Percentiles rank a stretch among this genome's conserved stretches.
These are phyloP conservation scores for Theonella swinhoei DNA, from an alignment of 37 sponge, comb jelly and placozoan species.

Conservation along the genomic window DNA sequence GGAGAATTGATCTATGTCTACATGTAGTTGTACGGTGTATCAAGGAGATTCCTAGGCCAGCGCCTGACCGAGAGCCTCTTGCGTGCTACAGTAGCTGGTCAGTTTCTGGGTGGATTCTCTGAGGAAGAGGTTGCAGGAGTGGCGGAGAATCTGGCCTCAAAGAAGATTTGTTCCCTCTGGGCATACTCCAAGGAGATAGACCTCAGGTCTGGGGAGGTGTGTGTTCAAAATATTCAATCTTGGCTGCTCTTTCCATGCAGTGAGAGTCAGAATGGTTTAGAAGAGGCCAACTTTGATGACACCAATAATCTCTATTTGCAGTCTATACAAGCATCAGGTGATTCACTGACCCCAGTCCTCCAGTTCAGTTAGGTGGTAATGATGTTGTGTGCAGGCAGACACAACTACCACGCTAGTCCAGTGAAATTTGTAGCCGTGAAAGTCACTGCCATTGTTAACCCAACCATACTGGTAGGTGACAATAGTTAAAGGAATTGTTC, in stretches of 20 bases:
- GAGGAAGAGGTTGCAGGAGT: not conserved
- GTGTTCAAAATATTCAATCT: too few species aligned
- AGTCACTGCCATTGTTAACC: conserved; percentile 47
- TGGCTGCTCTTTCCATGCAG: not conserved
- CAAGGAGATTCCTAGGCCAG: conserved; percentile 44
- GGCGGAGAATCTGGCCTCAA: conserved; percentile 19
- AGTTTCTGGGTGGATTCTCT: conserved; percentile 73
- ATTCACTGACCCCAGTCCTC: too few species aligned
- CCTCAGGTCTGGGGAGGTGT: conserved; percentile 12
- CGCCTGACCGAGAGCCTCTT: conserved; percentile 32
- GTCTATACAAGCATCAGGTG: too few species aligned
- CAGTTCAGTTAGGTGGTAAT: too few species aligned
- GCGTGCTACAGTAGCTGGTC: conserved; percentile 52
- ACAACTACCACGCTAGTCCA: conserved; percentile 1
- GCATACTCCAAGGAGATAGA: conserved; percentile 62
- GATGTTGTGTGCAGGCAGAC: too few species aligned
- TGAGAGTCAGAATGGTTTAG: too few species aligned
- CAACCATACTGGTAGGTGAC: conserved; percentile 49
- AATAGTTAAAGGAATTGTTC: not conserved
- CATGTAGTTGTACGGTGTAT: conserved; percentile 29
- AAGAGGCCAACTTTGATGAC: too few species aligned
- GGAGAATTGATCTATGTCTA: too few species aligned
- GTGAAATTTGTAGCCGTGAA: conserved; percentile 48
- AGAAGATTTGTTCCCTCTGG: conserved; percentile 34
- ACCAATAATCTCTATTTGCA: too few species aligned